A percentile compares a stretch with the other conserved stretches of the same genome.
phyloP scores from a whole-genome alignment of 2,888 invertebrate species.

The Chelonus formosanus region DNA sequence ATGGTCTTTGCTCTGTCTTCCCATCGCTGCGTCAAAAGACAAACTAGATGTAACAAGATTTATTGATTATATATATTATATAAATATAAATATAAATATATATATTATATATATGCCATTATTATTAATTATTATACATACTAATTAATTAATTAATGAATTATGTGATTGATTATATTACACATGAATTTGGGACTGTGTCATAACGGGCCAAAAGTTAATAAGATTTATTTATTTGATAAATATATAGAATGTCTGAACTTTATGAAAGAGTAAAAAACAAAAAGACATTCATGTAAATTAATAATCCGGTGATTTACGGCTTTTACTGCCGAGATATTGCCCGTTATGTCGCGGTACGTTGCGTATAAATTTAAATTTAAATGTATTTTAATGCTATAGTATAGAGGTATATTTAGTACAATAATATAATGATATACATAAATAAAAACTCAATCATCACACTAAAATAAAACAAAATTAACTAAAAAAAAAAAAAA shows the following conservation, averaged over 20 bases:
- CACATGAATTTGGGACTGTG: constrained; percentile 28
- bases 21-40: constrained; percentile 65
- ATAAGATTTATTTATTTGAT: constrained; percentile 13
- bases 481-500: constrained; percentile 1
- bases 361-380: constrained; percentile 36
- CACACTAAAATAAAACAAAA: constrained; percentile 27
- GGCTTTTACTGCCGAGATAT: constrained; percentile 15
- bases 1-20: constrained; percentile 63
- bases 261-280: not conserved
- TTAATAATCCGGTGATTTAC: constrained; percentile 13
- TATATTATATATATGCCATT: constrained; percentile 22
- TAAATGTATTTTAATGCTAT: constrained; percentile 51
- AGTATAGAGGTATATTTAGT: constrained; percentile 47
- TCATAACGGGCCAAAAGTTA: constrained; percentile 19
- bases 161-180: constrained; percentile 42
- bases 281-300: constrained; percentile 11
- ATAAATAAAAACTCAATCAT: constrained; percentile 24
- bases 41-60: constrained; percentile 62
- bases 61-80: constrained; percentile 59
- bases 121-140: constrained; percentile 19
- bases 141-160: constrained; percentile 8
- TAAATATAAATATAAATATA: constrained; percentile 44
- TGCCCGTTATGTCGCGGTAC: constrained; percentile 29
- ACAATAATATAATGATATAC: constrained; percentile 33
- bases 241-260: not conserved